A percentile compares a stretch with the other conserved stretches of the same genome.
Conservation (phyloP, 2,888 invertebrate genomes). For the Morpho achilles region DNA sequence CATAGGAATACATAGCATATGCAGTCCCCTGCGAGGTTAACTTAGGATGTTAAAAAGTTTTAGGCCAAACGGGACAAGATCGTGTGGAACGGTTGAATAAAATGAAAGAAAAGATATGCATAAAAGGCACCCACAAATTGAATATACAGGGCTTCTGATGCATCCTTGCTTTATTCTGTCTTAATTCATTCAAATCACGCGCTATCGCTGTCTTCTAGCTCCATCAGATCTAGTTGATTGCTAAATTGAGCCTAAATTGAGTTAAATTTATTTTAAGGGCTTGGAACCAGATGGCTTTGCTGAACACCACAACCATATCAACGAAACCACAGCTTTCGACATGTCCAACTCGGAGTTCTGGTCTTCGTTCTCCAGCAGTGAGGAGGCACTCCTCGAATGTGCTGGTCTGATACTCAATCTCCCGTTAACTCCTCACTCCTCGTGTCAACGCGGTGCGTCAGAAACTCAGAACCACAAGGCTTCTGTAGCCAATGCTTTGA, state of each 20-base stretch:
- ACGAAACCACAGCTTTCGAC: conserved; percentile 83
- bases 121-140: too few species aligned
- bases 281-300: conserved; percentile 82
- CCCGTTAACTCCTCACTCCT: conserved; percentile 82
- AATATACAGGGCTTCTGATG: too few species aligned
- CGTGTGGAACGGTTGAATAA: too few species aligned
- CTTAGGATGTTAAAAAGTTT: too few species aligned
- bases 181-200: too few species aligned
- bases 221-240: too few species aligned
- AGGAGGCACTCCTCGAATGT: conserved; percentile 86
- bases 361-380: conserved; percentile 90
- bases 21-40: too few species aligned
- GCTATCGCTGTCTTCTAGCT: neutral
- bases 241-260: too few species aligned
- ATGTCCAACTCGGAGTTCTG: conserved; percentile 88
- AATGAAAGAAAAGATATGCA: too few species aligned
- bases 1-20: too few species aligned
- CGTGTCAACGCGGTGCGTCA: conserved; percentile 64
- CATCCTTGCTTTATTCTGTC: too few species aligned
- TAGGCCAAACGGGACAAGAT: too few species aligned
- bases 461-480: conserved; percentile 70
- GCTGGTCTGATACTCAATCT: conserved; percentile 85
- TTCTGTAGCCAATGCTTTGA: conserved; percentile 80
- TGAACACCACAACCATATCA: conserved; percentile 80
- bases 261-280: conserved; percentile 45